Conservation (phyloP, 2,888 invertebrate species). For the Sacculina carcini region DNA sequence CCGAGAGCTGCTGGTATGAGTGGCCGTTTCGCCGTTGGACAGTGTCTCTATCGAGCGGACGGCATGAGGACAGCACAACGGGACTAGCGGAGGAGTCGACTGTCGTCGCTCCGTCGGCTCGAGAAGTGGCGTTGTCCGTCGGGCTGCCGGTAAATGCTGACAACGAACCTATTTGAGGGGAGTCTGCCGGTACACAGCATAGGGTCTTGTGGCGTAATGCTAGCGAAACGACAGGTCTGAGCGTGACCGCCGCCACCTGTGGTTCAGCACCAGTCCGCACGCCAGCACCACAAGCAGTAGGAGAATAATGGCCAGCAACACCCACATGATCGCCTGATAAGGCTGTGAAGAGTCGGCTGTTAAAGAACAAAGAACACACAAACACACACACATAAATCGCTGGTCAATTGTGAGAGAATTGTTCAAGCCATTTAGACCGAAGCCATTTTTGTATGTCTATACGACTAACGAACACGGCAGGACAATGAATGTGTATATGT, state of each 20-base stretch:
- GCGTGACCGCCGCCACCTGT: neutral
- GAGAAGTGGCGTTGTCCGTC: too few species aligned
- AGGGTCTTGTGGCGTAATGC: neutral
- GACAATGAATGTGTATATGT: too few species aligned
- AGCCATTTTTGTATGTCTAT: too few species aligned
- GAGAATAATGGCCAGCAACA: neutral
- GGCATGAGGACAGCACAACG: too few species aligned
- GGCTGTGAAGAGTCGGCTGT: neutral
- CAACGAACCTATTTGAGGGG: neutral
- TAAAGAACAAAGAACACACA: too few species aligned
- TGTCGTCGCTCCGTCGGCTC: neutral
- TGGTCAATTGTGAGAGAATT: too few species aligned
- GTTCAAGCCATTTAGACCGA: too few species aligned
- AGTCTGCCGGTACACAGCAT: neutral
- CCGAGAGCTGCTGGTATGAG: neutral
- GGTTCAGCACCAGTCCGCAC: neutral
- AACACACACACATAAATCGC: too few species aligned
- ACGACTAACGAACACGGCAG: too few species aligned
- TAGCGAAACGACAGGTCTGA: slow-evolving; percentile 1
- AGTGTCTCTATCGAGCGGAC: neutral
- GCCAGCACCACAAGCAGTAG: neutral
- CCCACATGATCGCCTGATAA: neutral
- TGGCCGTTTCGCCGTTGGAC: neutral
- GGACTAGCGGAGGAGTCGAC: neutral
- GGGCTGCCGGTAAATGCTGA: too few species aligned